A percentile compares a stretch with the other conserved stretches of the same genome.
Evolutionary conservation across 2,113 vertebrate species (phyloP).

Genomic region (Xyrauchen texanus): DNA sequence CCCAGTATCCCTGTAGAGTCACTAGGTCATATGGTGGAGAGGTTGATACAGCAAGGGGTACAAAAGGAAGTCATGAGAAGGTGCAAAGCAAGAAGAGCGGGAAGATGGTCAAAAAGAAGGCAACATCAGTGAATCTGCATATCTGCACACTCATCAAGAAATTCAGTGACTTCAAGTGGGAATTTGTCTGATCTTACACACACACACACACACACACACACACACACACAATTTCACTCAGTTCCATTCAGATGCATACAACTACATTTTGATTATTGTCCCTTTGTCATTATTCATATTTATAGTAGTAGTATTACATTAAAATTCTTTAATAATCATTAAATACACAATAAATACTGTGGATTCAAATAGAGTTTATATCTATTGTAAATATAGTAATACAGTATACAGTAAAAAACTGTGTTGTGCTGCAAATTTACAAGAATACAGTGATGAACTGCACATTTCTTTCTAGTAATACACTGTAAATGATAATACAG

Average conservation of each 20-base stretch:
- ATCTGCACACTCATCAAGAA: background rate
- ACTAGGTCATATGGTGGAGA: too few relatives aligned
- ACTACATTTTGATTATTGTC: background rate
- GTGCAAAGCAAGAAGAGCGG: constrained; percentile 18
- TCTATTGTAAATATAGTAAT: background rate
- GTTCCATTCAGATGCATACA: too few relatives aligned
- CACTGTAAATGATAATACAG: constrained; percentile 12
- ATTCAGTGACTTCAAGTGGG: constrained; percentile 2
- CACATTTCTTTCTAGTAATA: background rate
- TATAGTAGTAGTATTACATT: too few relatives aligned
- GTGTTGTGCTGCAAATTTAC: constrained; percentile 9
- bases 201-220: background rate
- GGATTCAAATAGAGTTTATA: too few relatives aligned
- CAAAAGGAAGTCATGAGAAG: constrained; percentile 21
- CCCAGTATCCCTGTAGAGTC: too few relatives aligned
- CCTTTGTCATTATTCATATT: constrained; percentile 6
- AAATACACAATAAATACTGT: too few relatives aligned
- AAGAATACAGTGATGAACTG: constrained; percentile 8
- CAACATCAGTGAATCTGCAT: background rate
- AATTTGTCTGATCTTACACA: background rate
- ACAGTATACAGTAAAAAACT: background rate
- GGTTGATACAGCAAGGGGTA: background rate
- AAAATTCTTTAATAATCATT: too few relatives aligned
- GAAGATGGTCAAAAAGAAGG: constrained; percentile 19
- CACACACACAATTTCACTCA: too few relatives aligned